Conservation (phyloP, 2,797 vertebrate genomes). For the Rachycentron canadum region DNA sequence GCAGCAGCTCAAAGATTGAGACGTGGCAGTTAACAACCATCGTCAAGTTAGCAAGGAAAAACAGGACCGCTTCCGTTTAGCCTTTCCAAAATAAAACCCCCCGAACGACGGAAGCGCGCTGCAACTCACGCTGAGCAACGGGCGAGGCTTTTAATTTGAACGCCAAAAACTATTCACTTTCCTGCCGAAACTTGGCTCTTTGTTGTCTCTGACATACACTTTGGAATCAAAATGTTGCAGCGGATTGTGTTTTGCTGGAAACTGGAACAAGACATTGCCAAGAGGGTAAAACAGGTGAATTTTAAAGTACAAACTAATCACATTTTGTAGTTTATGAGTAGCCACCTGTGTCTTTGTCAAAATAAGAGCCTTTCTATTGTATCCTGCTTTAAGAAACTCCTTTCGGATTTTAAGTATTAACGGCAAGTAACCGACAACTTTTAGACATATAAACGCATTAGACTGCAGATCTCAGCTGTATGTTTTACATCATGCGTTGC, state of each 20-base stretch:
- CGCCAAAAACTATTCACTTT: neutral
- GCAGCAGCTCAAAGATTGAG: constrained; percentile 81
- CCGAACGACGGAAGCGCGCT: rapidly evolving
- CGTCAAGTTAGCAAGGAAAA: neutral
- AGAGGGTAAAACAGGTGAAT: constrained; percentile 27
- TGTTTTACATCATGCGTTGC: neutral
- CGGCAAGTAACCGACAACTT: neutral
- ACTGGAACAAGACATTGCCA: constrained; percentile 19
- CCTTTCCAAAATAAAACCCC: constrained; percentile 59
- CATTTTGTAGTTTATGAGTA: neutral
- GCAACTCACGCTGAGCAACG: rapidly evolving
- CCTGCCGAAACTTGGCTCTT: neutral
- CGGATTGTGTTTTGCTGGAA: constrained; percentile 44
- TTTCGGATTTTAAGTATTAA: constrained; percentile 1
- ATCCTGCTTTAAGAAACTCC: neutral
- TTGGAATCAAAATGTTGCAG: constrained; percentile 68
- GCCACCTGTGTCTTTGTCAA: neutral
- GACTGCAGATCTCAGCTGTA: neutral
- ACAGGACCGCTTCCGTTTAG: rapidly evolving
- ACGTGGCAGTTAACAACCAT: constrained; percentile 88
- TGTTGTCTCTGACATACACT: constrained; percentile 19
- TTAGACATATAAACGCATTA: neutral
- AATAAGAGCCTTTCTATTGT: neutral
- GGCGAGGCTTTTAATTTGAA: constrained; percentile 62
- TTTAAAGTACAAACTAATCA: neutral